Percentiles rank a stretch among this genome's conserved stretches.
Evolutionary conservation across 2,113 vertebrate genomes (phyloP).

Genomic region (Silurus meridionalis): DNA sequence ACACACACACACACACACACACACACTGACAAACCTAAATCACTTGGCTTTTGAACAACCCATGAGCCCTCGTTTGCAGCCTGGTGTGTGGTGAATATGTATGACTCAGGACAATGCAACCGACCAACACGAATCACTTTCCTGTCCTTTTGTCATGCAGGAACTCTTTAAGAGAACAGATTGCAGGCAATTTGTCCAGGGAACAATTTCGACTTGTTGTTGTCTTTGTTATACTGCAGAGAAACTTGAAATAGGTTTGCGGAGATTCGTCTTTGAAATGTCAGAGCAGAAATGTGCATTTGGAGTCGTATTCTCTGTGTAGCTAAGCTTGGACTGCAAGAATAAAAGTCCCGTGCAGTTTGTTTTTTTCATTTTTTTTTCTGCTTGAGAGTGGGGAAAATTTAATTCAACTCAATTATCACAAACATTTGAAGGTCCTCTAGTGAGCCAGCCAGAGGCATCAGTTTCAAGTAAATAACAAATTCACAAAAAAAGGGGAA

Average conservation of each 20-base stretch:
- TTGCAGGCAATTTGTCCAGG: slow-evolving; percentile 32
- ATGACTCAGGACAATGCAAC: slow-evolving; percentile 50
- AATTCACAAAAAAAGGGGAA: too few species aligned
- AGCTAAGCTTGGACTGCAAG: neutral
- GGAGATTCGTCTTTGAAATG: neutral
- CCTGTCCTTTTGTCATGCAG: slow-evolving; percentile 34
- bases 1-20: slow-evolving; percentile 13
- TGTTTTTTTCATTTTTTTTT: too few species aligned
- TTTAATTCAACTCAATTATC: neutral
- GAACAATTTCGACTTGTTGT: neutral
- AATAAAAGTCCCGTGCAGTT: neutral
- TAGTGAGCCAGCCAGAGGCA: neutral
- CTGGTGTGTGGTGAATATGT: slow-evolving; percentile 47
- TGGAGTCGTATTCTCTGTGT: neutral
- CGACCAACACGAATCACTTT: slow-evolving; percentile 41
- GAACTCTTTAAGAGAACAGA: slow-evolving; percentile 27
- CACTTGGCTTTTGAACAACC: slow-evolving; percentile 66
- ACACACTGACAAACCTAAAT: slow-evolving; percentile 59
- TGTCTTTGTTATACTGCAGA: slow-evolving; percentile 31
- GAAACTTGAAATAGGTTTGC: neutral
- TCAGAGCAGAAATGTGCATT: neutral
- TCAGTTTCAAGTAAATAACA: neutral
- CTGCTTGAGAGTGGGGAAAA: neutral
- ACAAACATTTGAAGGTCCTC: neutral
- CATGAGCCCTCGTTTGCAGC: slow-evolving; percentile 56